Conservation (phyloP, 2,797 vertebrate species). For the Chelonia mydas region DNA sequence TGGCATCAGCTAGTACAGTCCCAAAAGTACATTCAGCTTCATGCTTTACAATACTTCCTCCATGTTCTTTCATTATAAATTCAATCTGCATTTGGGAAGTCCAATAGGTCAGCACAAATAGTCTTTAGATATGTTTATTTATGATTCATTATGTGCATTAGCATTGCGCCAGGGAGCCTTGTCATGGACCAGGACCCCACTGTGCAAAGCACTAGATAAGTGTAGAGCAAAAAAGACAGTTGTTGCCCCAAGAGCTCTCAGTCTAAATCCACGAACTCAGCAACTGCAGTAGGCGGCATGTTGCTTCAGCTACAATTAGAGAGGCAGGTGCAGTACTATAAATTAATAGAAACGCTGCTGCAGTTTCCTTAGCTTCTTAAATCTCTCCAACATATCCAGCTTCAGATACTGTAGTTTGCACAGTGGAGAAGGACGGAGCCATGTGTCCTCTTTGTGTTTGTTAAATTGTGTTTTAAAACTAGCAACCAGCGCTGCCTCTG, state of each 20-base stretch:
- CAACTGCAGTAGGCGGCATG: background rate
- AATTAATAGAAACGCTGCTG: background rate
- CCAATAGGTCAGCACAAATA: background rate
- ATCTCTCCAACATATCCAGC: background rate
- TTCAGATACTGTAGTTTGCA: background rate
- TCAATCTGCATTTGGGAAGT: background rate
- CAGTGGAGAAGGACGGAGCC: constrained; percentile 7
- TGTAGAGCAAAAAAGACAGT: too few species aligned
- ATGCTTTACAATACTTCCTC: background rate
- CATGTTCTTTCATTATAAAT: background rate
- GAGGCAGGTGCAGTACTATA: background rate
- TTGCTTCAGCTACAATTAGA: background rate
- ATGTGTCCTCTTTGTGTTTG: background rate
- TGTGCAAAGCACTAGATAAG: too few species aligned
- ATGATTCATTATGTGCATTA: too few species aligned
- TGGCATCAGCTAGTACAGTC: background rate
- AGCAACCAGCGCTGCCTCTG: background rate
- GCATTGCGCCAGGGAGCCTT: too few species aligned
- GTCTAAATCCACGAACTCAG: background rate
- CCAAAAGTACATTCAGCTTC: background rate
- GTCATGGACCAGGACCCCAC: too few species aligned
- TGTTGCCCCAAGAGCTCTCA: too few species aligned
- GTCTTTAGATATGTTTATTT: background rate
- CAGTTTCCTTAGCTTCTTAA: background rate
- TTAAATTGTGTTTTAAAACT: constrained; percentile 4